These are phyloP conservation scores for Knipowitschia caucasica DNA, from an alignment of 2,797 vertebrate genomes.

Conservation along the genomic window DNA sequence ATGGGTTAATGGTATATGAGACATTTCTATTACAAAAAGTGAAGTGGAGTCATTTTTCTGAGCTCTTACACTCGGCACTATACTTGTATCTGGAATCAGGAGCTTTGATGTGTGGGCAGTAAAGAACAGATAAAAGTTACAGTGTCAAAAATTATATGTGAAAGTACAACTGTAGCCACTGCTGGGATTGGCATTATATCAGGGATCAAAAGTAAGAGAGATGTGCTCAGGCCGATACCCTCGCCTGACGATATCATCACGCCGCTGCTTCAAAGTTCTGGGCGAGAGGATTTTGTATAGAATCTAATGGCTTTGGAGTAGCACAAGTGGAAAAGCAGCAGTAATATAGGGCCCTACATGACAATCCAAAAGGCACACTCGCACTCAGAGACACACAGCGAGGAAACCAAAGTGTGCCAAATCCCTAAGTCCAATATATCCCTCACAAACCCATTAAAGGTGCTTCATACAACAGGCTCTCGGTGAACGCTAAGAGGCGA, in stretches of 20 bases:
- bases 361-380: slow-evolving; percentile 62
- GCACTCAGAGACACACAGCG: slow-evolving; percentile 37
- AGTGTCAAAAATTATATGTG: slow-evolving; percentile 47
- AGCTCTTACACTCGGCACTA: slow-evolving; percentile 27
- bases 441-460: slow-evolving; percentile 73
- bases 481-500: slow-evolving; percentile 47
- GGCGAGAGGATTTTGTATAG: slow-evolving; percentile 66
- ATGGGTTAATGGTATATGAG: slow-evolving; percentile 42
- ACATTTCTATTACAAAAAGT: slow-evolving; percentile 39
- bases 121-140: slow-evolving; percentile 56
- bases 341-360: slow-evolving; percentile 64
- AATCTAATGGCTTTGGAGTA: slow-evolving; percentile 75
- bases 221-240: slow-evolving; percentile 55
- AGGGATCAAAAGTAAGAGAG: slow-evolving; percentile 56
- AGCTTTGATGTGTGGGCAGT: slow-evolving; percentile 46
- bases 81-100: slow-evolving; percentile 21
- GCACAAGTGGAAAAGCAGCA: slow-evolving; percentile 64
- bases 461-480: slow-evolving; percentile 73
- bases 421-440: slow-evolving; percentile 68
- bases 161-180: slow-evolving; percentile 57
- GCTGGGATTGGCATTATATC: slow-evolving; percentile 45
- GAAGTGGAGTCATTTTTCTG: slow-evolving; percentile 27
- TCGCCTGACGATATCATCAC: slow-evolving; percentile 58
- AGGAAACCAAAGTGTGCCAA: slow-evolving; percentile 39
- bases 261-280: slow-evolving; percentile 67